Conservation (phyloP, 2,888 invertebrate species). For the Adineta ricciae region DNA sequence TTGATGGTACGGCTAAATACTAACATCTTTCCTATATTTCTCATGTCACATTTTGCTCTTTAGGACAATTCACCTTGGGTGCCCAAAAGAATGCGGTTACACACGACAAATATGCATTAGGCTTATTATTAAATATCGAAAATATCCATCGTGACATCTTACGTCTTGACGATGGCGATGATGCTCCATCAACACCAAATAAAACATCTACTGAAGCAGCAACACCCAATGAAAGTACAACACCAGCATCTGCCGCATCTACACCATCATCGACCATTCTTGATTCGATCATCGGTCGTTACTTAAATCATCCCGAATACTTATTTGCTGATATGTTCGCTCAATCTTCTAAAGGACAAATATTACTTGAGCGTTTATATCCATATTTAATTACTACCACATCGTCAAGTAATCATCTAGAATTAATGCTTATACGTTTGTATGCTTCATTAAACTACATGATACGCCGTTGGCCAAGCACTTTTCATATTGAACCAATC, state of each 20-base stretch:
- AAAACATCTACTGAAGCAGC: background rate
- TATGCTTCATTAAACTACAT: constrained; percentile 7
- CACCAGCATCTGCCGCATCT: background rate
- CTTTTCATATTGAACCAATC: background rate
- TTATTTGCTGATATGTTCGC: constrained; percentile 10
- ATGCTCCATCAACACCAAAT: background rate
- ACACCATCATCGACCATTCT: background rate
- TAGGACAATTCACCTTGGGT: background rate
- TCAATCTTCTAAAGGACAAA: background rate
- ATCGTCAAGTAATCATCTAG: background rate
- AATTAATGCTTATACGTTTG: background rate
- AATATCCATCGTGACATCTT: background rate
- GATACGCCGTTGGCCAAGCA: background rate
- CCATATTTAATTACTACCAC: background rate
- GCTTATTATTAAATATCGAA: background rate
- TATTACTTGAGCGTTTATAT: constrained; percentile 1
- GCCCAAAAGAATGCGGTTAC: background rate
- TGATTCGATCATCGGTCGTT: background rate
- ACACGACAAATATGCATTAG: constrained; percentile 2
- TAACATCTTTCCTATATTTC: too few relatives aligned
- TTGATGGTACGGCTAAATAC: background rate
- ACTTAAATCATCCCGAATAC: background rate
- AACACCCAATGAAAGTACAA: background rate
- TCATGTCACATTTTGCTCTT: background rate
- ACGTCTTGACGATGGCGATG: background rate